phyloP scores from a whole-genome alignment of 2,113 vertebrate genomes.

The Martes martes region DNA sequence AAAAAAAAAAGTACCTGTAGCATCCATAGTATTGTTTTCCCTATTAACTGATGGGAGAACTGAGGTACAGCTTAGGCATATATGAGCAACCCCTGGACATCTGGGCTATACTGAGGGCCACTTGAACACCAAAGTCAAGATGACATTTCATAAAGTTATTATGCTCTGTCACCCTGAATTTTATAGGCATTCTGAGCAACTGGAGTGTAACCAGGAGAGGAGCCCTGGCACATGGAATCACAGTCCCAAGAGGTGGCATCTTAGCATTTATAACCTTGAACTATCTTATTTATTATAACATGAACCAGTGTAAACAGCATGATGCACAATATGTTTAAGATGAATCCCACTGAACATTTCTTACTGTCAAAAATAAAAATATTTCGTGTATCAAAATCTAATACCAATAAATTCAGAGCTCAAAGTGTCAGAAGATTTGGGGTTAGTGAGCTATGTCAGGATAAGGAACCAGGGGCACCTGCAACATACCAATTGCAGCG shows the following conservation, averaged over 20 bases:
- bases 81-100: background rate
- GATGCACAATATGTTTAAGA: background rate
- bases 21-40: background rate
- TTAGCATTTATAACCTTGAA: background rate
- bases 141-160: background rate
- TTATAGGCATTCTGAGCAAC: background rate
- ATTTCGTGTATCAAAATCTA: background rate
- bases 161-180: background rate
- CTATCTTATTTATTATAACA: background rate
- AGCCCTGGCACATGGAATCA: background rate
- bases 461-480: background rate
- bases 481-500: background rate
- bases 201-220: background rate
- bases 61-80: background rate
- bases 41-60: background rate
- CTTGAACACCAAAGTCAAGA: background rate
- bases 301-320: background rate
- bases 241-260: background rate
- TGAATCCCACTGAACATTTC: background rate
- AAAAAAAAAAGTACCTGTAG: background rate
- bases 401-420: background rate
- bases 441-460: background rate
- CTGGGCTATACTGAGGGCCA: background rate
- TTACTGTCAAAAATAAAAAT: conserved; percentile 19
- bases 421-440: background rate